Evolutionary conservation across 2,888 invertebrate genomes (phyloP).

Genomic region (Pristionchus japonicus): DNA sequence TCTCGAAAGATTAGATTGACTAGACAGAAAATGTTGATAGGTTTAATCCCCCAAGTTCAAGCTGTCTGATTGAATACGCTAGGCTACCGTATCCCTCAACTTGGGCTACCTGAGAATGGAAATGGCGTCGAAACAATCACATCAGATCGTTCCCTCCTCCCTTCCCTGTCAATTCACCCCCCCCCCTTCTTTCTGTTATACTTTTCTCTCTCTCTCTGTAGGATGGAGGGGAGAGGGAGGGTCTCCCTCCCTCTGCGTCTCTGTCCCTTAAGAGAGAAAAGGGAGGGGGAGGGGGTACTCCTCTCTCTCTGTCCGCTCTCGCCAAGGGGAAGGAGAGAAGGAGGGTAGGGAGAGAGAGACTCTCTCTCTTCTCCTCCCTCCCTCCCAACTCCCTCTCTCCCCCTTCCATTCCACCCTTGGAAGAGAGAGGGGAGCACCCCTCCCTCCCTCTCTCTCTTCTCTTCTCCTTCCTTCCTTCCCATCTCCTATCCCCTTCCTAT

Average conservation of each 20-base stretch:
- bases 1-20: neutral
- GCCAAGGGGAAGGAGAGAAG: neutral
- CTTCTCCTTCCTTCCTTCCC: neutral
- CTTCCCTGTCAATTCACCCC: neutral
- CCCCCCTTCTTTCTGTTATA: constrained; percentile 24
- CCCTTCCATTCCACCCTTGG: neutral
- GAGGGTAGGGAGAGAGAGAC: neutral
- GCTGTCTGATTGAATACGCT: neutral
- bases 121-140: neutral
- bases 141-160: constrained; percentile 2
- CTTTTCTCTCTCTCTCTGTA: constrained; percentile 37
- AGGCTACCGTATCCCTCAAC: neutral
- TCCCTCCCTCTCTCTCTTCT: constrained; percentile 18
- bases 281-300: neutral
- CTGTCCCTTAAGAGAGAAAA: neutral
- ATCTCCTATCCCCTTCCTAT: constrained; percentile 18
- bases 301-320: constrained; percentile 26
- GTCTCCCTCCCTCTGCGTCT: constrained; percentile 24
- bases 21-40: neutral
- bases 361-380: neutral
- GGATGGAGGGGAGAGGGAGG: neutral
- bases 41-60: no score
- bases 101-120: neutral
- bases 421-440: constrained; percentile 34
- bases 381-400: constrained; percentile 6